phyloP scores from a whole-genome alignment of 2,797 vertebrate genomes.

The Perodicticus potto region DNA sequence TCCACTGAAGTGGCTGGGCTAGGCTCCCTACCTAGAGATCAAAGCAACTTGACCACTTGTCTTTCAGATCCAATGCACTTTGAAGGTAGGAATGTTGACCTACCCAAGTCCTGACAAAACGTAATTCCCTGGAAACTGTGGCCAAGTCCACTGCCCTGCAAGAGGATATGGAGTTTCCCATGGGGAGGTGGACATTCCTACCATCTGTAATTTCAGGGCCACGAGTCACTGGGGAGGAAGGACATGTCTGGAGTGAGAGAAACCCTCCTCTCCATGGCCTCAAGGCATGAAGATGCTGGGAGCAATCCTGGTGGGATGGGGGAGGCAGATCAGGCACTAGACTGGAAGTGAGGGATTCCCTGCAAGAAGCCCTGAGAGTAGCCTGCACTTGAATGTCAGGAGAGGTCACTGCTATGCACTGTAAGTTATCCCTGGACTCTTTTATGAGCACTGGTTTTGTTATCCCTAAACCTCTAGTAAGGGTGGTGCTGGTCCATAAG shows the following conservation, averaged over 20 bases:
- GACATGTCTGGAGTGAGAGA: not conserved
- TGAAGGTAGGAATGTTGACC: not conserved
- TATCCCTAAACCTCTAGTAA: not conserved
- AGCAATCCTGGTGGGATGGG: not conserved
- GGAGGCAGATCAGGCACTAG: not conserved
- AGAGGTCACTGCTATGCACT: too few relatives aligned
- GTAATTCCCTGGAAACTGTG: not conserved
- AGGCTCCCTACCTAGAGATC: not conserved
- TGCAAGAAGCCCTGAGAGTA: not conserved
- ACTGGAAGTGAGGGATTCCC: not conserved
- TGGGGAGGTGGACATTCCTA: too few relatives aligned
- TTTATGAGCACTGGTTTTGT: not conserved
- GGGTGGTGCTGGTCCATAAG: not conserved
- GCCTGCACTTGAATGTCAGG: not conserved
- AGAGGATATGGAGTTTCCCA: not conserved
- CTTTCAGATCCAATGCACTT: not conserved
- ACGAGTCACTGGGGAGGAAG: not conserved
- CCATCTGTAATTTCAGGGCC: not conserved
- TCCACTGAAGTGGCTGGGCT: not conserved
- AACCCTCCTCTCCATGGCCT: not conserved
- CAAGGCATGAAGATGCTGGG: not conserved
- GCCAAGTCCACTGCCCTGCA: not conserved
- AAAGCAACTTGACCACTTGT: not conserved
- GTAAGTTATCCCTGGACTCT: not conserved
- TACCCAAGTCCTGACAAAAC: not conserved